Percentiles rank a stretch among this genome's conserved stretches.
Evolutionary conservation across 2,888 invertebrate genomes (phyloP).

Genomic region (Nesidiocoris tenuis): DNA sequence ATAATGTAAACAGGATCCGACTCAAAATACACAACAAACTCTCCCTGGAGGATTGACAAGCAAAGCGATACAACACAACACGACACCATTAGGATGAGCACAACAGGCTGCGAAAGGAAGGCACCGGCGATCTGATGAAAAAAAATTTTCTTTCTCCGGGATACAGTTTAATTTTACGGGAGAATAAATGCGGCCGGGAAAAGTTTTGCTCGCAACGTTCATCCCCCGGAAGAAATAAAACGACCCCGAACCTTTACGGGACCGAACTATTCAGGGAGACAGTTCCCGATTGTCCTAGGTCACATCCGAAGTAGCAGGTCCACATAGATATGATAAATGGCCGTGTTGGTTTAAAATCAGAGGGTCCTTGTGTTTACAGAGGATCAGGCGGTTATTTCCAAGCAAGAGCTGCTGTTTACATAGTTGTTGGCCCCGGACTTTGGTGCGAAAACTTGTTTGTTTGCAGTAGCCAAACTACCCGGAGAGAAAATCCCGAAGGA

Average conservation of each 20-base stretch:
- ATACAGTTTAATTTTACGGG: no score
- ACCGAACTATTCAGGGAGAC: no score
- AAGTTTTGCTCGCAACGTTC: no score
- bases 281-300: neutral
- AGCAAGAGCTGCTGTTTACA: constrained; percentile 45
- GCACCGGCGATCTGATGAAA: no score
- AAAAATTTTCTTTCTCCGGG: no score
- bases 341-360: constrained; percentile 28
- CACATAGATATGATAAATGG: constrained; percentile 14
- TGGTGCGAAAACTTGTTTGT: constrained; percentile 29
- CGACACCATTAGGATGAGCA: neutral
- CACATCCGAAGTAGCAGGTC: neutral
- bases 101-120: no score
- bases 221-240: no score
- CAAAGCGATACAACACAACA: constrained; percentile 4
- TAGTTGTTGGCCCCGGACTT: constrained; percentile 45
- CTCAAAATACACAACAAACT: constrained; percentile 46
- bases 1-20: constrained; percentile 48
- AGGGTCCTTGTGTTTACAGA: constrained; percentile 48
- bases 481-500: constrained; percentile 13
- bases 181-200: no score
- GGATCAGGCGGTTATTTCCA: constrained; percentile 43
- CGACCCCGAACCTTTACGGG: no score
- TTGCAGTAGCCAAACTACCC: constrained; percentile 41
- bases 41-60: neutral